Evolutionary conservation across 1,140 invertebrate genomes (phyloP).

Genomic region (Megathymus violae): DNA sequence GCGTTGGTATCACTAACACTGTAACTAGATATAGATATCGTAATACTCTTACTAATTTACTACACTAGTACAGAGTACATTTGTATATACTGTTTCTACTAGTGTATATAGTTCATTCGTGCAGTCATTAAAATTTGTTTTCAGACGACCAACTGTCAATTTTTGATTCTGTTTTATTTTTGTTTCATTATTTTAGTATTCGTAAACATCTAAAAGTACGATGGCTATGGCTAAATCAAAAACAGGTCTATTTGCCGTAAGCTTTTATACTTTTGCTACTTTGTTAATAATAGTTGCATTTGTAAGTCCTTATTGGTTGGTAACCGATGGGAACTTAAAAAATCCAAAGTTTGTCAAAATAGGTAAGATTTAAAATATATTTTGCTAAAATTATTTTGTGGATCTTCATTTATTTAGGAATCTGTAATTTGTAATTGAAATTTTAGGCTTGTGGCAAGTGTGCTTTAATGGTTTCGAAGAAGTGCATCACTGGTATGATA

Average conservation of each 20-base stretch:
- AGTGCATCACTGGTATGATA: constrained; percentile 90
- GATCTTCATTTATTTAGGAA: no score
- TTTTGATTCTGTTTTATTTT: background rate
- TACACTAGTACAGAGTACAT: no score
- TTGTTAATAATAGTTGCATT: constrained; percentile 94
- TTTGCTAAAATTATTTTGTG: no score
- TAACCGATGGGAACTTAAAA: constrained; percentile 91
- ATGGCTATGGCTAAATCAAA: constrained; percentile 79
- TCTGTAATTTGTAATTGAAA: no score
- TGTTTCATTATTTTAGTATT: background rate
- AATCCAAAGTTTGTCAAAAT: constrained; percentile 92
- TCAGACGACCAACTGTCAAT: no score
- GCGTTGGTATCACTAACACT: no score
- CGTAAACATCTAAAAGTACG: constrained; percentile 21
- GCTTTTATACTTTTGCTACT: constrained; percentile 87
- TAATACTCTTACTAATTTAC: no score
- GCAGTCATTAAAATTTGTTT: no score
- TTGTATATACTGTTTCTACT: no score
- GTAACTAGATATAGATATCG: no score
- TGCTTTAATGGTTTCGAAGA: constrained; percentile 94
- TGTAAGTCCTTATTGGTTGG: constrained; percentile 96
- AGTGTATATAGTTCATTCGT: no score
- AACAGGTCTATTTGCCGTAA: constrained; percentile 88
- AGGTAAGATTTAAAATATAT: constrained; percentile 83
- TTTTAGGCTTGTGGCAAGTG: constrained; percentile 95